Evolutionary conservation across 1,140 invertebrate species (phyloP).

Genomic region (Bombus polaris): DNA sequence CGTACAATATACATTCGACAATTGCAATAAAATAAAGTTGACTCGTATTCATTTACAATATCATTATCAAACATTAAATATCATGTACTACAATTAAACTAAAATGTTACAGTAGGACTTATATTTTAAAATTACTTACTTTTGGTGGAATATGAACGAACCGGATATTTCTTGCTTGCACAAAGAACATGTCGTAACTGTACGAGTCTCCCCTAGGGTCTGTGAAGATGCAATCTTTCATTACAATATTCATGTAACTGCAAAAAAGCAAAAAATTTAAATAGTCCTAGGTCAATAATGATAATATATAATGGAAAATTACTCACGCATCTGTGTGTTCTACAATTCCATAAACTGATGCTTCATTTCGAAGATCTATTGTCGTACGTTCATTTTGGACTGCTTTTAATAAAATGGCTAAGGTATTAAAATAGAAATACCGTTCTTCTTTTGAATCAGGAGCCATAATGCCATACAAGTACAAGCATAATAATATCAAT

Average conservation of each 20-base stretch:
- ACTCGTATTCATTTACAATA: neutral
- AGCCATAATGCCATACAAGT: constrained; percentile 37
- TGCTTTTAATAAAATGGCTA: constrained; percentile 85
- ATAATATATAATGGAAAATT: neutral
- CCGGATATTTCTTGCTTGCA: constrained; percentile 86
- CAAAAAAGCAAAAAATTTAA: constrained; percentile 58
- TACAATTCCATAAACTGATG: constrained; percentile 84
- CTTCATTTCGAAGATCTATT: constrained; percentile 87
- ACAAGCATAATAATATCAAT: neutral
- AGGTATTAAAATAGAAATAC: constrained; percentile 83
- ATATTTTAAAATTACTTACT: constrained; percentile 79
- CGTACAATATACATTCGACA: neutral
- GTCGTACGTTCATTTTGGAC: constrained; percentile 85
- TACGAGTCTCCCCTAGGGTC: constrained; percentile 82
- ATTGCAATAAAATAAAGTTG: neutral
- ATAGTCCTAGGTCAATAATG: neutral
- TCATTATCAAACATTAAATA: neutral
- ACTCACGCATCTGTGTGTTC: constrained; percentile 85
- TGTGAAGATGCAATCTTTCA: constrained; percentile 85
- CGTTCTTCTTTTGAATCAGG: constrained; percentile 77
- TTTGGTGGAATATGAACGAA: constrained; percentile 87
- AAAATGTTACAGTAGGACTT: neutral
- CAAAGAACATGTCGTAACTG: constrained; percentile 84
- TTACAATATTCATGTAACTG: constrained; percentile 87
- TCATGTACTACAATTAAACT: neutral